phyloP scores from a whole-genome alignment of 2,888 invertebrate species.

The Euclidia mi region DNA sequence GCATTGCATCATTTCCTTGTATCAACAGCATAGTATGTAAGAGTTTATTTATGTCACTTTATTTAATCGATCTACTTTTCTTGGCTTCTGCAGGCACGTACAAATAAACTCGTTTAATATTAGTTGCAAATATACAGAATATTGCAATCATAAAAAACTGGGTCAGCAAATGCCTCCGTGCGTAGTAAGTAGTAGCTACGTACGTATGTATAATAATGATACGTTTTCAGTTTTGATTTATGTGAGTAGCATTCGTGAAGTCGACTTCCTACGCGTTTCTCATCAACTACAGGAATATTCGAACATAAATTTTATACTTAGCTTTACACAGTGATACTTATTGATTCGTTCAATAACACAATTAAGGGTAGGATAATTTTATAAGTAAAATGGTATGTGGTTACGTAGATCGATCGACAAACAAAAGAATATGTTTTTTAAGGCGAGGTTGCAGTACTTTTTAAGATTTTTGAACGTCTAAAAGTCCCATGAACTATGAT shows the following conservation, averaged over 20 bases:
- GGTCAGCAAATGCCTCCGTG: slow-evolving; percentile 42
- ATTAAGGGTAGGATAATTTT: slow-evolving; percentile 25
- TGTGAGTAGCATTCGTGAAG: slow-evolving; percentile 38
- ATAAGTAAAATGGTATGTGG: slow-evolving; percentile 15
- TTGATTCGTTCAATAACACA: slow-evolving; percentile 29
- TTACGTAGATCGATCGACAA: slow-evolving; percentile 15
- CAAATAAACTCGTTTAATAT: slow-evolving; percentile 44
- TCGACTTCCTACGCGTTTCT: slow-evolving; percentile 34
- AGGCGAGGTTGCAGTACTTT: no score
- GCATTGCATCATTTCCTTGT: slow-evolving; percentile 51
- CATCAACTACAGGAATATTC: slow-evolving; percentile 30
- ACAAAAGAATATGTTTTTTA: slow-evolving; percentile 28
- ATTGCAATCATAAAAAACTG: slow-evolving; percentile 49
- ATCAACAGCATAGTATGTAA: slow-evolving; percentile 36
- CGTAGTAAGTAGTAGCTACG: no score
- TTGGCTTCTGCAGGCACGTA: slow-evolving; percentile 48
- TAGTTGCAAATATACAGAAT: slow-evolving; percentile 47
- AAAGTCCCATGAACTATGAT: no score
- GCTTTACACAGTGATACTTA: slow-evolving; percentile 28
- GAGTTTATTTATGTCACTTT: no score
- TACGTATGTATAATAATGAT: no score
- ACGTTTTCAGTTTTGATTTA: slow-evolving; percentile 50
- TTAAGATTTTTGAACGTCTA: no score
- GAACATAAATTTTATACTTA: slow-evolving; percentile 19
- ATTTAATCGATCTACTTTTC: slow-evolving; percentile 32